These are phyloP conservation scores for Lampris incognitus DNA, from an alignment of 2,113 vertebrate genomes.

Conservation along the genomic window DNA sequence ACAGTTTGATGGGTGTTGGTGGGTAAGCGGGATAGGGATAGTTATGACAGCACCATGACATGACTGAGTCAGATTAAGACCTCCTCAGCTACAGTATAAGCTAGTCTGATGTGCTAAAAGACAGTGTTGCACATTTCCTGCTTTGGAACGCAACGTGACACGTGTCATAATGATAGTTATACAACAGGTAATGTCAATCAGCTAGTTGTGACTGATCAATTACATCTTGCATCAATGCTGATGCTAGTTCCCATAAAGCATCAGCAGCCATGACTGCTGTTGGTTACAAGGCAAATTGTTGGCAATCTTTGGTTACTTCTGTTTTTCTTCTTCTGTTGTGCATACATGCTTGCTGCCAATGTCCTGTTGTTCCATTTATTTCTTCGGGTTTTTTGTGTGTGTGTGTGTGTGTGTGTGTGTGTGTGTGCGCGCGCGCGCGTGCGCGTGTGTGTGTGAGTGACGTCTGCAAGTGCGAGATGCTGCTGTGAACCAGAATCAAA, in stretches of 20 bases:
- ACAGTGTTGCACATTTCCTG: neutral
- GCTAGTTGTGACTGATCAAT: neutral
- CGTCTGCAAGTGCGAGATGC: too few species aligned
- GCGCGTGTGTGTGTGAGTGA: too few species aligned
- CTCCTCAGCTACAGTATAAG: neutral
- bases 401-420: too few species aligned
- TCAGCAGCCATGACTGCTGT: too few species aligned
- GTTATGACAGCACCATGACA: constrained; percentile 1
- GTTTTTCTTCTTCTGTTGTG: too few species aligned
- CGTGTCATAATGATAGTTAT: neutral
- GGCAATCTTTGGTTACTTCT: too few species aligned
- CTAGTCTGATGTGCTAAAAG: neutral
- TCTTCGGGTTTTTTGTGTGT: too few species aligned
- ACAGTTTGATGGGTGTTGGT: neutral
- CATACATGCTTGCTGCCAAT: too few species aligned
- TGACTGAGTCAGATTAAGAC: neutral
- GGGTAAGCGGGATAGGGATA: neutral
- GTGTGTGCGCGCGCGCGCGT: too few species aligned
- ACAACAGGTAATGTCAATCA: neutral
- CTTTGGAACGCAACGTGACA: neutral
- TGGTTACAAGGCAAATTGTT: too few species aligned
- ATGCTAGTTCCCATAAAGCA: neutral
- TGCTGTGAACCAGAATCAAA: too few species aligned
- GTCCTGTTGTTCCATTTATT: too few species aligned
- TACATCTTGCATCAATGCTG: neutral